Evolutionary conservation across 1,140 invertebrate genomes (phyloP).

Genomic region (Popillia japonica): DNA sequence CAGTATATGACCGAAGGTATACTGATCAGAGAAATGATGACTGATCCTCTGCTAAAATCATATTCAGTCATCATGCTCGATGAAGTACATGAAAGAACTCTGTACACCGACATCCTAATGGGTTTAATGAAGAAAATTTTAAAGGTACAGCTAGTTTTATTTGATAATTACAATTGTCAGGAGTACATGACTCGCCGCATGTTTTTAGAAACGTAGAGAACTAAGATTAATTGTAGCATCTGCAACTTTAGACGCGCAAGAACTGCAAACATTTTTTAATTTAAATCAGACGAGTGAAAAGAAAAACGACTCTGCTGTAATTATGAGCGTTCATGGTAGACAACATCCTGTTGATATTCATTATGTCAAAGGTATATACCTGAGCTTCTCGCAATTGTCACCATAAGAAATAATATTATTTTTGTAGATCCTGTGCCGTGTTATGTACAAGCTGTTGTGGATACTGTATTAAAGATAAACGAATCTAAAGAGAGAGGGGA

Average conservation of each 20-base stretch:
- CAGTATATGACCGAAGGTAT: slow-evolving; percentile 97
- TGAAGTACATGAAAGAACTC: slow-evolving; percentile 94
- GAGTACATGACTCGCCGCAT: background rate
- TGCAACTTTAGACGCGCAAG: slow-evolving; percentile 93
- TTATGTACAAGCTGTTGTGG: slow-evolving; percentile 88
- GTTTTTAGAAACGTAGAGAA: slow-evolving; percentile 79
- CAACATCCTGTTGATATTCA: slow-evolving; percentile 88
- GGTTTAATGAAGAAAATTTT: slow-evolving; percentile 94
- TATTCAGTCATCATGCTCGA: slow-evolving; percentile 94
- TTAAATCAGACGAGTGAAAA: slow-evolving; percentile 66
- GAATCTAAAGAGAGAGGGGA: slow-evolving; percentile 83
- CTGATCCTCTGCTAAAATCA: slow-evolving; percentile 87
- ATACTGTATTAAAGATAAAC: slow-evolving; percentile 92
- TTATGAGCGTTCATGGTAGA: slow-evolving; percentile 89
- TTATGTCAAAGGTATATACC: slow-evolving; percentile 77
- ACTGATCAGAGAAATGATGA: slow-evolving; percentile 92
- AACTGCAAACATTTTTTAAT: slow-evolving; percentile 90
- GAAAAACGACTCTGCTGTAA: slow-evolving; percentile 76
- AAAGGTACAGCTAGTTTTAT: no score
- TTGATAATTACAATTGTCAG: no score
- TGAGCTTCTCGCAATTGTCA: background rate
- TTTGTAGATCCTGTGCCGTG: slow-evolving; percentile 83
- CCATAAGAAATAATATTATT: slow-evolving; percentile 35
- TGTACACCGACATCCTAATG: slow-evolving; percentile 94
- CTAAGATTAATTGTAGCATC: slow-evolving; percentile 91